phyloP scores from a whole-genome alignment of 2,797 vertebrate genomes.

The Eremophila alpestris region DNA sequence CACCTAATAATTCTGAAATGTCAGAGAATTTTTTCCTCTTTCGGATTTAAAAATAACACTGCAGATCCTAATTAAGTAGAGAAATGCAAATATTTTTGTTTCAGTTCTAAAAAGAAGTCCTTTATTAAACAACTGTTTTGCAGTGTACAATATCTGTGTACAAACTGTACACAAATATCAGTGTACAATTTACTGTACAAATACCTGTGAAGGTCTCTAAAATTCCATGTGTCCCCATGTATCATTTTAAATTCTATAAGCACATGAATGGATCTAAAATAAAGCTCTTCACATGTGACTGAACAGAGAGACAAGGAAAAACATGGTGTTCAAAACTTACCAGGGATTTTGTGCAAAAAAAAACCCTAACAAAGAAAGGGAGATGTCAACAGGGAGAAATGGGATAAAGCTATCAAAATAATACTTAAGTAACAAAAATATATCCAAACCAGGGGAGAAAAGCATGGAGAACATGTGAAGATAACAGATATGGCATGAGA shows the following conservation, averaged over 20 bases:
- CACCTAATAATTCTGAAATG: neutral
- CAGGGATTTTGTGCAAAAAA: neutral
- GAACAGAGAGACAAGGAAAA: neutral
- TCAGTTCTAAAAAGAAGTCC: neutral
- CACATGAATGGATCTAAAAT: neutral
- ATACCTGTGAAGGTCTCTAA: neutral
- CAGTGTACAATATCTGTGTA: neutral
- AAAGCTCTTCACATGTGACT: neutral
- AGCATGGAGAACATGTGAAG: neutral
- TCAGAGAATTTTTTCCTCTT: neutral
- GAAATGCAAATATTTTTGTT: neutral
- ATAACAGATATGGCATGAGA: neutral
- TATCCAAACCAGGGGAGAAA: neutral
- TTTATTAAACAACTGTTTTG: neutral
- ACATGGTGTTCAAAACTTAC: neutral
- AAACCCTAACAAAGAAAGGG: conserved; percentile 18
- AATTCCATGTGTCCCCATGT: neutral
- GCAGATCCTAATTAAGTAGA: neutral
- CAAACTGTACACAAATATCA: too few species aligned
- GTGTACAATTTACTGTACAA: neutral
- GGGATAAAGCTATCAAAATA: neutral
- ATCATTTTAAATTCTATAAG: neutral
- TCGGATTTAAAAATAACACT: neutral
- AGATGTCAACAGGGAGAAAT: neutral
- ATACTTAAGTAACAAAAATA: neutral